A percentile compares a stretch with the other conserved stretches of the same genome.
Evolutionary conservation across 2,888 invertebrate species (phyloP).

Genomic region (Zootermopsis nevadensis): DNA sequence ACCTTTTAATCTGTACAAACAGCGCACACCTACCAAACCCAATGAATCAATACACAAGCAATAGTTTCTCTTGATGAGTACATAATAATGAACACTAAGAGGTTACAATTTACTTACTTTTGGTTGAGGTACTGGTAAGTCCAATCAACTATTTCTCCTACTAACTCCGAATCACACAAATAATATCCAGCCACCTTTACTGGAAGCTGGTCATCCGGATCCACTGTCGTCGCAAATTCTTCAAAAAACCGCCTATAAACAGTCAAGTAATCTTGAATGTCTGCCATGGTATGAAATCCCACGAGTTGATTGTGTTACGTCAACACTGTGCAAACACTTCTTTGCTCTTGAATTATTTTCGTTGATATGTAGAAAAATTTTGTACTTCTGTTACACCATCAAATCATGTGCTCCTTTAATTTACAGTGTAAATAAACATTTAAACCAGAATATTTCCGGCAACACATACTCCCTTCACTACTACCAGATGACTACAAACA

Average conservation of each 20-base stretch:
- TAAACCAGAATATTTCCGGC: neutral
- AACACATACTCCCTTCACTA: neutral
- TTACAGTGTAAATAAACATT: conserved; percentile 1
- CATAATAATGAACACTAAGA: neutral
- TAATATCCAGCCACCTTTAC: conserved; percentile 77
- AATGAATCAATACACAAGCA: neutral
- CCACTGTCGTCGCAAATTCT: conserved; percentile 74
- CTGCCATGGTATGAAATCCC: conserved; percentile 57
- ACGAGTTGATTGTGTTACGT: neutral
- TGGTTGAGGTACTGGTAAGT: conserved; percentile 79
- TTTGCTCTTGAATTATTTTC: neutral
- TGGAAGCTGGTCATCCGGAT: conserved; percentile 79
- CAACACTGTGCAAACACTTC: neutral
- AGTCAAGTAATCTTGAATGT: conserved; percentile 74
- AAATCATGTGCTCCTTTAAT: neutral
- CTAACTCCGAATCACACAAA: conserved; percentile 75
- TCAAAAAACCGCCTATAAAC: conserved; percentile 79
- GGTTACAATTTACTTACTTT: conserved; percentile 71
- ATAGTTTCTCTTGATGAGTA: neutral
- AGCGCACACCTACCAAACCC: neutral
- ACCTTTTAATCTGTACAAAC: no score
- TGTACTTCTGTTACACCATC: conserved; percentile 29
- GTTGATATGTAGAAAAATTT: conserved; percentile 38
- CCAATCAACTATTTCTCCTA: conserved; percentile 82
- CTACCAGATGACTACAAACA: conserved; percentile 18